Base-by-base conservation (phyloP, 2,888 invertebrate genomes). In the Nymphalis c-album region DNA sequence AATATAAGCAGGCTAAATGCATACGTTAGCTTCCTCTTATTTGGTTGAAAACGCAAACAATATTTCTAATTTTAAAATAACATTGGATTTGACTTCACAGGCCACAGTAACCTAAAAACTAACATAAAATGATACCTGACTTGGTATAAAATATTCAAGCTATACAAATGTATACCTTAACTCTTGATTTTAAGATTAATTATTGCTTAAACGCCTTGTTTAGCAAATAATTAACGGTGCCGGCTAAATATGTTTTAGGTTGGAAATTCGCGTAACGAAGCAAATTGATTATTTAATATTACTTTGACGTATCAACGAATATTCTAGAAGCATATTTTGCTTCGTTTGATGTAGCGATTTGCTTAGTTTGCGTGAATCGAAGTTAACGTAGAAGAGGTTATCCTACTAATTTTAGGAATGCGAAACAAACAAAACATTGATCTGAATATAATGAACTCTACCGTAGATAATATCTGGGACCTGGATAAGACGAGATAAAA, bases 231-330 rank as follows among this genome's bases (percentile, higher is more conserved):
- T 57, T n/a, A 35, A 57, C 55, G 31, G n/a, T 17, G 40, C 8
- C 8, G 57, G 57, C 40, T 57, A 40, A 57, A 57, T 40, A 40
- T 57, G 31, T 40, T 40, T 40, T 40, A 57, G 35, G 18, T 57
- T 57, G 10, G 35, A 40, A 57, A 57, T 26, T 57, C 35, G 10
- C n/a, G 57, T 57, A 57, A 57, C 57, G 40, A 57, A 40, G 35
- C 40, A 57, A 57, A 40, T 57, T 40, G 40, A 57, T 57, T 18
- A 57, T 40, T 57, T 18, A 35, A 8, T n/a, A n/a, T 40, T 17
- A 55, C 31, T 55, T 55, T 55, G n/a, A 55, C 31, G 26, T 55
- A 18, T 18, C 50, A 50, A 50, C 18, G 18, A 20, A 50, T 50
- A 50, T 50, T 50, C 50, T 50, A 2, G 50, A 50, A 50, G 50